phyloP scores from a whole-genome alignment of 2,888 invertebrate species.

The Meghimatium bilineatum region DNA sequence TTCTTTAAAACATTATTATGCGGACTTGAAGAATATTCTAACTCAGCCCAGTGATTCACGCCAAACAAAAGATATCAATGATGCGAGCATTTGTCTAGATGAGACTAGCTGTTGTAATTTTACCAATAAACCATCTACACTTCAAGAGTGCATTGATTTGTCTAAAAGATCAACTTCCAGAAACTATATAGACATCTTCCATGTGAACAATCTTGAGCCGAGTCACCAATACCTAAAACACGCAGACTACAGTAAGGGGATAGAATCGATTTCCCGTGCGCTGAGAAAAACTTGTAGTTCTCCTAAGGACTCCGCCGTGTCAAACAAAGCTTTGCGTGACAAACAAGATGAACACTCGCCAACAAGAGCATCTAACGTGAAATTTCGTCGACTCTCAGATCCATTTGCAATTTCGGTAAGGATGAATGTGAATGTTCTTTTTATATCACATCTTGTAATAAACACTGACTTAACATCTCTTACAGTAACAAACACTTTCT shows the following conservation, averaged over 20 bases:
- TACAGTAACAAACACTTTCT: not conserved
- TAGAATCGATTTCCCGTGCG: not conserved
- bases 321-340: not conserved
- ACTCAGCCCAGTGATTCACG: not conserved
- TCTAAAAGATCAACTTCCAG: not conserved
- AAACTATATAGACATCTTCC: too few relatives aligned
- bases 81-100: not conserved
- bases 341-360: not conserved
- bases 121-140: not conserved
- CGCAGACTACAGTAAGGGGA: not conserved
- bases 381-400: slow-evolving; percentile 16
- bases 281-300: slow-evolving; percentile 16
- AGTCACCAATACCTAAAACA: not conserved
- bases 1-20: not conserved
- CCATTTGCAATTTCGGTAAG: not conserved
- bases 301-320: not conserved
- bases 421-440: not conserved
- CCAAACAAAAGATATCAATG: not conserved
- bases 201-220: not conserved
- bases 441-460: not conserved
- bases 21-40: slow-evolving; percentile 11
- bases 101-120: not conserved
- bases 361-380: not conserved
- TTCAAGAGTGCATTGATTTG: not conserved
- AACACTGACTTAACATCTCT: not conserved